A percentile compares a stretch with the other conserved stretches of the same genome.
phyloP scores from a whole-genome alignment of 2,797 vertebrate genomes.

The Scolopax rusticola region DNA sequence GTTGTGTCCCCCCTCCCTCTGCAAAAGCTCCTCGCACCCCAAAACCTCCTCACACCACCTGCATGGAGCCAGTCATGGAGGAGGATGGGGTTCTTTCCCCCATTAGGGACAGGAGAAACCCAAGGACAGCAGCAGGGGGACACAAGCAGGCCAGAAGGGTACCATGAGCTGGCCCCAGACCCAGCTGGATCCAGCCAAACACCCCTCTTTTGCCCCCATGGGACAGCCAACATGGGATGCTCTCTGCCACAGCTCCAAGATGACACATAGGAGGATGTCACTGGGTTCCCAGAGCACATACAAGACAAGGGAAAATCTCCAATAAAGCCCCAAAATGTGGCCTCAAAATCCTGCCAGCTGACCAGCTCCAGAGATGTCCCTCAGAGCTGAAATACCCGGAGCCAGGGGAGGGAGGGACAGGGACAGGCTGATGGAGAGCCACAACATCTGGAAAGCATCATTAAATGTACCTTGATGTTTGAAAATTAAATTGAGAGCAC shows the following conservation, averaged over 20 bases:
- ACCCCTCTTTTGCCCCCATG: rapidly evolving
- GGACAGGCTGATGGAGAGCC: neutral
- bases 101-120: neutral
- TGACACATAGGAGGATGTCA: rapidly evolving
- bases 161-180: neutral
- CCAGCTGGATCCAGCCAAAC: neutral
- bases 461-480: neutral
- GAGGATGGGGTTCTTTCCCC: neutral
- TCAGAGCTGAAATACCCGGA: neutral
- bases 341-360: neutral
- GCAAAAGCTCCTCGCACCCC: neutral
- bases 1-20: rapidly evolving
- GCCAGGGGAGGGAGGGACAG: neutral
- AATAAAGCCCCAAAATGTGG: rapidly evolving
- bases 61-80: rapidly evolving
- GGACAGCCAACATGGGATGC: neutral
- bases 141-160: neutral
- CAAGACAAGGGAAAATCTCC: neutral
- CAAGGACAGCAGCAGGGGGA: neutral
- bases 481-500: neutral
- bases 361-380: neutral
- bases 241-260: rapidly evolving
- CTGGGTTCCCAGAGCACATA: rapidly evolving
- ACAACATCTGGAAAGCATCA: neutral
- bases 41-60: neutral